phyloP scores from a whole-genome alignment of 2,113 vertebrate species.

The Lepus timidus region DNA sequence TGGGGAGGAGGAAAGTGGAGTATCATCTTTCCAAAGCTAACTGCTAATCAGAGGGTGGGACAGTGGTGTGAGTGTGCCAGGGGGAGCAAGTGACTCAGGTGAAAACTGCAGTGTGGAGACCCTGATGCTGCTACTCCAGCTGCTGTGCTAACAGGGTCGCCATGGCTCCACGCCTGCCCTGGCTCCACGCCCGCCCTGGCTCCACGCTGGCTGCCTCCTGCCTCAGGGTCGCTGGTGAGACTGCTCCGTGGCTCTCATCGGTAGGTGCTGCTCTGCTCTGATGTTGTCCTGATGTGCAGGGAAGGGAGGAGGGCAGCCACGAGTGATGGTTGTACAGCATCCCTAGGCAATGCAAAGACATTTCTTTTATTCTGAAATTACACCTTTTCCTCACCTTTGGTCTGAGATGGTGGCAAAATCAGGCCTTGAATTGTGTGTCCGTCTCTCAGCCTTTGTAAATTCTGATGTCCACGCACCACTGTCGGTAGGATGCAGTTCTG shows the following conservation, averaged over 20 bases:
- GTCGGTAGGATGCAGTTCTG: neutral
- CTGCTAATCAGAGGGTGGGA: neutral
- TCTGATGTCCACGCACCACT: rapidly evolving
- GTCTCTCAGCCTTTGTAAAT: neutral
- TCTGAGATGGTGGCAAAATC: neutral
- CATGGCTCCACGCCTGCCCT: too few species aligned
- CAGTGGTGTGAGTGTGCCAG: rapidly evolving
- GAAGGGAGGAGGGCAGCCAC: neutral
- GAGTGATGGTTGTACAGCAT: neutral
- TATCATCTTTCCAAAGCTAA: neutral
- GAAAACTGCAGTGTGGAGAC: neutral
- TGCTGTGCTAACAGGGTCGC: too few species aligned
- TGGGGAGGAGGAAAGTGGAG: rapidly evolving
- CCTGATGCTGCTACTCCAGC: neutral
- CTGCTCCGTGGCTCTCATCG: neutral
- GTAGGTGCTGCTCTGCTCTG: neutral
- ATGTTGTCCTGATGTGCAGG: neutral
- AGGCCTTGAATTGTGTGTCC: neutral
- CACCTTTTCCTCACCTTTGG: neutral
- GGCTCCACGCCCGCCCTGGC: neutral
- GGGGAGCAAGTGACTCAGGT: neutral
- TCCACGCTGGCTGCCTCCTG: too few species aligned
- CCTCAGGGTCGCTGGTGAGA: neutral
- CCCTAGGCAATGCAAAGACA: neutral
- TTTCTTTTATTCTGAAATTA: slow-evolving; percentile 24